phyloP scores from a whole-genome alignment of 2,113 vertebrate genomes.

The Falco punctatus region DNA sequence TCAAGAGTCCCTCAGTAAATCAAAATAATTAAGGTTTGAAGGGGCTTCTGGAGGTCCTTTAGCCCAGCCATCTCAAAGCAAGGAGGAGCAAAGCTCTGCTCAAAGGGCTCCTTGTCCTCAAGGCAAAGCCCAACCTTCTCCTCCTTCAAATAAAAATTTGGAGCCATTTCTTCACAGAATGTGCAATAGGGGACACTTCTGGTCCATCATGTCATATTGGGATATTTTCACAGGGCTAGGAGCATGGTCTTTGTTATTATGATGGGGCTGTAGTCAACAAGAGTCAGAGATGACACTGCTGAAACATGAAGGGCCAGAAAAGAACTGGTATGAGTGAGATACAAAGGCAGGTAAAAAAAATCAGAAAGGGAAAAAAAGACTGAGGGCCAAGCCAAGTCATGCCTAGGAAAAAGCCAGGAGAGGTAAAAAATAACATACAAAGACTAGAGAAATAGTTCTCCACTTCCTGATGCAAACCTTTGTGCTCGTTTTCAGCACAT shows the following conservation, averaged over 20 bases:
- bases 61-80: neutral
- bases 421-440: neutral
- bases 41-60: neutral
- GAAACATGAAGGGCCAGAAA: neutral
- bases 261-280: neutral
- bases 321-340: neutral
- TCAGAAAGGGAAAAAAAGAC: neutral
- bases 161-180: neutral
- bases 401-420: neutral
- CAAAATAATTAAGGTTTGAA: neutral
- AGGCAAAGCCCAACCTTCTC: neutral
- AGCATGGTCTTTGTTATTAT: neutral
- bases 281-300: neutral
- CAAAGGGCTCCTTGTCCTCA: no score
- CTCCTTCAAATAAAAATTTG: neutral
- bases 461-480: neutral
- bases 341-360: neutral
- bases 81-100: no score
- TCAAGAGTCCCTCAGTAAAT: neutral
- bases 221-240: neutral
- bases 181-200: neutral
- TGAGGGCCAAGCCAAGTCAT: neutral
- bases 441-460: neutral
- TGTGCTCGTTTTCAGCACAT: neutral
- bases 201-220: neutral